phyloP scores from a whole-genome alignment of 92 coral and sea anemone genomes.

The Palythoa grandis region DNA sequence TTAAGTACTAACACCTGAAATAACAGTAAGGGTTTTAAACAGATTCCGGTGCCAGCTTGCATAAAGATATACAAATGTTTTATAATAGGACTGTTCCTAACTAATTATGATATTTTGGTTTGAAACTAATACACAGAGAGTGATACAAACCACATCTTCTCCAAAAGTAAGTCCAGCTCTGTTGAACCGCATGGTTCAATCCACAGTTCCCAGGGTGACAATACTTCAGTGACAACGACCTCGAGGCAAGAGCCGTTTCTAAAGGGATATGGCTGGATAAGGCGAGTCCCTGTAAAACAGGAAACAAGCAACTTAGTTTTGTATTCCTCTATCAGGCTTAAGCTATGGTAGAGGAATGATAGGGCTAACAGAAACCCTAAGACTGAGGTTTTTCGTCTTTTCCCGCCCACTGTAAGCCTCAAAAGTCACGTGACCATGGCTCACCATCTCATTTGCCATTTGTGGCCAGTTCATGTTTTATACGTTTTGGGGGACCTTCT shows the following conservation, averaged over 20 bases:
- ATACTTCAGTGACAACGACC: slow-evolving; percentile 90
- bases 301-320: neutral
- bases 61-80: too few species aligned
- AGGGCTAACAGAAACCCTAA: too few species aligned
- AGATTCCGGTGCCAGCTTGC: too few species aligned
- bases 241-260: slow-evolving; percentile 70
- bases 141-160: slow-evolving; percentile 88
- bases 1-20: too few species aligned
- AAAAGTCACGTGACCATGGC: too few species aligned
- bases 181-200: slow-evolving; percentile 75
- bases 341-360: neutral
- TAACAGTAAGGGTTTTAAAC: too few species aligned
- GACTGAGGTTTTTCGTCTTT: too few species aligned
- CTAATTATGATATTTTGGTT: neutral
- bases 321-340: neutral
- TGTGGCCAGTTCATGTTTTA: too few species aligned
- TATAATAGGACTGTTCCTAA: too few species aligned
- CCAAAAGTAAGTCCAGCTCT: slow-evolving; percentile 89
- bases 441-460: too few species aligned
- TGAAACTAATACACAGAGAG: neutral
- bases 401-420: too few species aligned
- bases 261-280: slow-evolving; percentile 75
- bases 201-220: slow-evolving; percentile 96
- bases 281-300: slow-evolving; percentile 45
- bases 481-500: too few species aligned